Base-by-base conservation (phyloP, 2,797 vertebrate genomes). In the Taenioides sp. region DNA sequence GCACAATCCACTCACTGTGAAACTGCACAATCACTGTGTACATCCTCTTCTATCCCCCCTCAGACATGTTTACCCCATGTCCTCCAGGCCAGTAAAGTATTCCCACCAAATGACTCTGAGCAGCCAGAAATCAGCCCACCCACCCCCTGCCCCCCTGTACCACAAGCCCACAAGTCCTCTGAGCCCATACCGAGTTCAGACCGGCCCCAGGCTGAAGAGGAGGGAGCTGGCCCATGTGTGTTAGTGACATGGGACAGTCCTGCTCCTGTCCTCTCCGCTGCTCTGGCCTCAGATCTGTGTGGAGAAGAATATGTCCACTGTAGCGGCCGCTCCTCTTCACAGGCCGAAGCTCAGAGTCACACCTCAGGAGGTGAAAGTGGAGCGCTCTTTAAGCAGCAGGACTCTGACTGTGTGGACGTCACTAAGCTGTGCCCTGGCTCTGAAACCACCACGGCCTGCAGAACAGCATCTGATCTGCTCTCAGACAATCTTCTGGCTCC, bases 11-110 rank as follows among this genome's bases (percentile, higher is more conserved):
- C 72, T 81, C 75, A 65, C 64, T 31, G 85, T 71, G 77, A 78
- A 75, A 81, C 81, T 73, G 72, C 79, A 69, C 80, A 55, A 57
- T 65, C 81, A 84, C 79, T 83, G 65, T 69, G 71, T 65, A 49
- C 65, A 64, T 89, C 88, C 66, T 71, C 82, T 28, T 71, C 85
- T 83, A 77, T 77, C 72, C 52, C 76, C 31, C 78, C 59, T 72
- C 85, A 84, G 73, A 65, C 74, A 37, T 69, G 73, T 76, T 73
- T 69, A 58, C 69, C 81, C 73, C 74, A 69, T 78, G 70, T 72
- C 66, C 80, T 40, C 54, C 64, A 75, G 86, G 74, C 84, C 79
- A 86, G 60, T 47, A 40, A 87, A 75, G 74, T 80, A 31, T 62
- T 67, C 57, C 76, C 69, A 78, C 73, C 79, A 72, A 80, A 85